phyloP scores from a whole-genome alignment of 2,888 invertebrate genomes.

The Thalpophila matura region DNA sequence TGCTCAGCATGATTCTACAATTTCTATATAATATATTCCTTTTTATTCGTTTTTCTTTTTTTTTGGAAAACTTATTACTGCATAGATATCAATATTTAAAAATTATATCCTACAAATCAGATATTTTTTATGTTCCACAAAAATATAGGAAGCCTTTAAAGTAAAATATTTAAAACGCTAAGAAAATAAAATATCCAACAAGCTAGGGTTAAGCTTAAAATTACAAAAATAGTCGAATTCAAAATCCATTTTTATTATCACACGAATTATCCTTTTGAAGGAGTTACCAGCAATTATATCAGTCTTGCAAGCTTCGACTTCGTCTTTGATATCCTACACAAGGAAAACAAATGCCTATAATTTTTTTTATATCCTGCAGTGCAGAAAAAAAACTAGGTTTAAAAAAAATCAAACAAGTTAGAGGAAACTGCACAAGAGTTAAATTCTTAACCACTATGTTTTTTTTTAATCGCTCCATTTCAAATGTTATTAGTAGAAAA shows the following conservation, averaged over 20 bases:
- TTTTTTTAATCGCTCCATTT: constrained; percentile 5
- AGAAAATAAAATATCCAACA: constrained; percentile 41
- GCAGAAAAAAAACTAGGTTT: constrained; percentile 31
- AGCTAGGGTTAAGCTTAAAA: constrained; percentile 69
- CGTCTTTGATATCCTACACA: constrained; percentile 70
- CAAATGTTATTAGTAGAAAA: constrained; percentile 63
- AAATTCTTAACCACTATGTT: constrained; percentile 17
- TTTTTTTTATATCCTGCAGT: constrained; percentile 44
- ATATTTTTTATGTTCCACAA: constrained; percentile 12
- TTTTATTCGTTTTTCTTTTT: constrained; percentile 31
- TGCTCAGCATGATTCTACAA: constrained; percentile 65
- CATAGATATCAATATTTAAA: constrained; percentile 1
- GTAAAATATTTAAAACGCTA: constrained; percentile 17
- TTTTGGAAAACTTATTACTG: constrained; percentile 10
- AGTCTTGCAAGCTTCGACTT: constrained; percentile 88
- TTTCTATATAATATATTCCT: constrained; percentile 60
- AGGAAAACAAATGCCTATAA: constrained; percentile 39
- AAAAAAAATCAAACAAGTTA: constrained; percentile 2
- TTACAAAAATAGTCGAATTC: constrained; percentile 84
- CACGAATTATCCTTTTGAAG: constrained; percentile 85
- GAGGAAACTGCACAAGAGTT: constrained; percentile 36
- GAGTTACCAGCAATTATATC: constrained; percentile 77
- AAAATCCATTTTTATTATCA: constrained; percentile 78
- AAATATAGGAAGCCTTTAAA: constrained; percentile 39
- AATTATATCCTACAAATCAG: constrained; percentile 6